phyloP scores from a whole-genome alignment of 2,888 invertebrate species.

The Nomada goodeniana region DNA sequence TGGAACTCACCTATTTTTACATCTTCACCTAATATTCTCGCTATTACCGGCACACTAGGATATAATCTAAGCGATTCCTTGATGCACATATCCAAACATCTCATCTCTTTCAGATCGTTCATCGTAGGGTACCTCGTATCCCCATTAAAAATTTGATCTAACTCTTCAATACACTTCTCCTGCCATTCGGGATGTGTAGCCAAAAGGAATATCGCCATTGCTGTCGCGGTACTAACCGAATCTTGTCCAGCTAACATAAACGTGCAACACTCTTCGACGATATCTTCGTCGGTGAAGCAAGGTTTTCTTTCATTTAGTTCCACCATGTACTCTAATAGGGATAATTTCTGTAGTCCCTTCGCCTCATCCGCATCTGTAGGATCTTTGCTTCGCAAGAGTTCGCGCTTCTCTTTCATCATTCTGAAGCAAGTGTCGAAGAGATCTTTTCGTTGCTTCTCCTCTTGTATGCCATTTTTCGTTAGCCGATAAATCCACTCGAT shows the following conservation, averaged over 20 bases:
- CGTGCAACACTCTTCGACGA: conserved; percentile 87
- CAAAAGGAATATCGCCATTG: conserved; percentile 86
- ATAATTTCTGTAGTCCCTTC: conserved; percentile 40
- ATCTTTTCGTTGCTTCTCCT: conserved; percentile 84
- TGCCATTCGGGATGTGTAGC: conserved; percentile 86
- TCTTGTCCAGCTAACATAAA: conserved; percentile 89
- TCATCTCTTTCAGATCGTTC: conserved; percentile 76
- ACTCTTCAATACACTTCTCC: conserved; percentile 74
- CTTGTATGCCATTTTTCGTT: conserved; percentile 85
- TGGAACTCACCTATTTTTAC: conserved; percentile 73
- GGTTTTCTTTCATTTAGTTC: conserved; percentile 85
- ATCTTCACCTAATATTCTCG: conserved; percentile 77
- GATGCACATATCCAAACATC: conserved; percentile 79
- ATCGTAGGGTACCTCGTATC: conserved; percentile 69
- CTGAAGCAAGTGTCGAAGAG: conserved; percentile 71
- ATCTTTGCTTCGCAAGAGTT: conserved; percentile 30
- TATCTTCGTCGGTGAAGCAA: conserved; percentile 86
- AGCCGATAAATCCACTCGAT: conserved; percentile 86
- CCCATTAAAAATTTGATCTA: conserved; percentile 73
- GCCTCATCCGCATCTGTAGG: background rate
- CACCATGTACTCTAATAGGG: conserved; percentile 86
- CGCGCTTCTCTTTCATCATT: conserved; percentile 73
- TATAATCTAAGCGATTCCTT: conserved; percentile 80
- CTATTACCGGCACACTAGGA: conserved; percentile 80
- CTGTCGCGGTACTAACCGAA: conserved; percentile 86